Conservation (phyloP, 2,797 vertebrate species). For the Helostoma temminkii region DNA sequence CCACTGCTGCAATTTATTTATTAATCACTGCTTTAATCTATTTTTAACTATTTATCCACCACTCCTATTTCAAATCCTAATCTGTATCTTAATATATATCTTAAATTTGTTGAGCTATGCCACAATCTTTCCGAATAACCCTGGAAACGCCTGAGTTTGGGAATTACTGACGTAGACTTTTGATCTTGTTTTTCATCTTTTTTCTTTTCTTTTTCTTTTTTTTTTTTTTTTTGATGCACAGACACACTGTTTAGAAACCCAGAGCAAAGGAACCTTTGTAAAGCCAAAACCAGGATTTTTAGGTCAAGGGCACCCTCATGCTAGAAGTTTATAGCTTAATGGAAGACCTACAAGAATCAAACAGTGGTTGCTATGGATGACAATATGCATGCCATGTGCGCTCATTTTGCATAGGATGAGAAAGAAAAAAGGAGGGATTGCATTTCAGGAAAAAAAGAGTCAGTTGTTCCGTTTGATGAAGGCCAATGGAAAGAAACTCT, state of each 20-base stretch:
- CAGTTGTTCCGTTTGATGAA: slow-evolving; percentile 80
- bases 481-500: slow-evolving; percentile 81
- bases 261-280: slow-evolving; percentile 1
- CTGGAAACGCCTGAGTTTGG: not conserved
- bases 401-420: slow-evolving; percentile 65
- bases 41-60: not conserved
- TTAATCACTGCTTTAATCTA: no score
- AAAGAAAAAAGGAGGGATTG: slow-evolving; percentile 59
- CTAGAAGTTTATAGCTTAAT: slow-evolving; percentile 56
- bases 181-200: slow-evolving; percentile 1
- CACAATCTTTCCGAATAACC: not conserved
- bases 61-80: not conserved
- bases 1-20: no score
- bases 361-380: slow-evolving; percentile 66
- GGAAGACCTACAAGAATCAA: slow-evolving; percentile 59
- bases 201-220: not conserved
- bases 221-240: not conserved
- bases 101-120: not conserved
- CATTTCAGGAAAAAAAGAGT: slow-evolving; percentile 67
- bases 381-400: slow-evolving; percentile 35
- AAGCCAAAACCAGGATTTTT: slow-evolving; percentile 9
- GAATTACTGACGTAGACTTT: not conserved
- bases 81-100: not conserved
- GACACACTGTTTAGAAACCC: not conserved
- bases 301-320: slow-evolving; percentile 15